Evolutionary conservation across 2,888 invertebrate genomes (phyloP).

Genomic region (Coelopa pilipes): DNA sequence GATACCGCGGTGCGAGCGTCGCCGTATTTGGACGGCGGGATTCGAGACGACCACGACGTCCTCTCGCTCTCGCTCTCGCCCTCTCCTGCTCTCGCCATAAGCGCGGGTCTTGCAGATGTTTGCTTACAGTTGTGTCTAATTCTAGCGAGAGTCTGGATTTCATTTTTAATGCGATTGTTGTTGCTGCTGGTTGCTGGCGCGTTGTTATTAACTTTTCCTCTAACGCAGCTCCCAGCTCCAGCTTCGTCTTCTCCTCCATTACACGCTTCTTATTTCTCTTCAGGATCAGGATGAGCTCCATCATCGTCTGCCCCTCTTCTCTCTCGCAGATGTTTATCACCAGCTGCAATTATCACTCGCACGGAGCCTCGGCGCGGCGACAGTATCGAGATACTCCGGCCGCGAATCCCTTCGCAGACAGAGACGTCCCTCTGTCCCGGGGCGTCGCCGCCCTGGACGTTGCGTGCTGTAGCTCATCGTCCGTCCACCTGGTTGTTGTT

Average conservation of each 20-base stretch:
- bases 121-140: neutral
- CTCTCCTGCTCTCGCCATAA: too few species aligned
- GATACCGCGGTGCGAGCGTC: slow-evolving; percentile 6
- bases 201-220: neutral
- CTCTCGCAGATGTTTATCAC: slow-evolving; percentile 37
- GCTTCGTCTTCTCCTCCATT: neutral
- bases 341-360: slow-evolving; percentile 33
- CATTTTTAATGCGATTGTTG: slow-evolving; percentile 21
- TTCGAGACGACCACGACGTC: neutral
- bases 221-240: too few species aligned
- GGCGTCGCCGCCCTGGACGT: neutral
- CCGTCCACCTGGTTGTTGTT: neutral
- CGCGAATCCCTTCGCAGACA: neutral
- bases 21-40: slow-evolving; percentile 15
- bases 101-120: slow-evolving; percentile 10
- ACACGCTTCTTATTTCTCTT: too few species aligned
- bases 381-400: neutral
- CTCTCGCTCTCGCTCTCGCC: too few species aligned
- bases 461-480: neutral
- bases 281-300: too few species aligned
- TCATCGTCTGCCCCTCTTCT: too few species aligned
- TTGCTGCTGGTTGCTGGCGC: neutral
- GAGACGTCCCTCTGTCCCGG: neutral
- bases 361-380: neutral
- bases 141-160: neutral